Conservation (phyloP, 2,113 vertebrate genomes). For the Seriola rivoliana region DNA sequence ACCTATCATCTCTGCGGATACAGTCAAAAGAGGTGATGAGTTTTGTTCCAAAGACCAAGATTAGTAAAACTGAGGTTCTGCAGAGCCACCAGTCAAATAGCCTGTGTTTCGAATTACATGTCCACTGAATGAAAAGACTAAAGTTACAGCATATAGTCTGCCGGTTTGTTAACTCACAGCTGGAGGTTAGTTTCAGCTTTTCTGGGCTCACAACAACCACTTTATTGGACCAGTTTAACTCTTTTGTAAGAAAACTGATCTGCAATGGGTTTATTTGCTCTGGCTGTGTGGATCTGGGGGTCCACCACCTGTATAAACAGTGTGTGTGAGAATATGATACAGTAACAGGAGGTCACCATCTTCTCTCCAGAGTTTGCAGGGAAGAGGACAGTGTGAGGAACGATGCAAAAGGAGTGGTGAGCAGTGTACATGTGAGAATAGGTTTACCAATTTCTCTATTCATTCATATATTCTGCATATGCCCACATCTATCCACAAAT, state of each 20-base stretch:
- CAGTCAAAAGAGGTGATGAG: not conserved
- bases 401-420: not conserved
- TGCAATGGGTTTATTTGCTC: conserved; percentile 33
- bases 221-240: not conserved
- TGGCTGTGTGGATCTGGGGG: conserved; percentile 31
- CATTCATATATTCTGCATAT: not conserved
- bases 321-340: conserved; percentile 53
- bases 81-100: not conserved
- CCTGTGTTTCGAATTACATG: not conserved
- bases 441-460: not conserved
- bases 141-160: not conserved
- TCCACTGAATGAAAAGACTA: not conserved
- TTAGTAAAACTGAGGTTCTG: not conserved
- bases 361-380: conserved; percentile 12
- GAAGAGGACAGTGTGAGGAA: conserved; percentile 8
- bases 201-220: not conserved
- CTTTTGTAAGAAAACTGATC: not conserved
- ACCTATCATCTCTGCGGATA: not conserved
- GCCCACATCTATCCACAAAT: no score
- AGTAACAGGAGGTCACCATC: conserved; percentile 2
- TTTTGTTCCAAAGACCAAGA: not conserved
- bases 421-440: not conserved
- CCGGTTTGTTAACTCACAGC: not conserved
- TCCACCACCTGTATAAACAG: conserved; percentile 73
- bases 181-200: not conserved